Evolutionary conservation across 2,797 vertebrate genomes (phyloP).

Genomic region (Oceanodroma leucorhoa): DNA sequence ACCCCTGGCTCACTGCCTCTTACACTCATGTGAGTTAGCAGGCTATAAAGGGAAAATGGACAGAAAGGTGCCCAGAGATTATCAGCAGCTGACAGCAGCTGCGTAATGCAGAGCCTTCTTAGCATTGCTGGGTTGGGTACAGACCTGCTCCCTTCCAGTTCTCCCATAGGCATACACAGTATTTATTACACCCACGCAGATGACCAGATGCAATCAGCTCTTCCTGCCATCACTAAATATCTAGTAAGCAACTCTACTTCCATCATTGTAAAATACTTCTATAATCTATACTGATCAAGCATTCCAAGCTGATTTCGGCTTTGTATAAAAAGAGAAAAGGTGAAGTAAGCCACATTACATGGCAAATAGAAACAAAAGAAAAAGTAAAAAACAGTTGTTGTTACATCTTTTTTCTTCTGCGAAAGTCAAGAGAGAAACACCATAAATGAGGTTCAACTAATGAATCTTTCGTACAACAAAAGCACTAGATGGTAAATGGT

Average conservation of each 20-base stretch:
- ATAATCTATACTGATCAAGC: neutral
- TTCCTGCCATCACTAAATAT: neutral
- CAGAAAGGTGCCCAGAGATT: neutral
- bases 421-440: neutral
- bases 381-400: neutral
- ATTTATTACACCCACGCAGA: neutral
- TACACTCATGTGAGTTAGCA: accelerated
- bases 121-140: accelerated
- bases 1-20: neutral
- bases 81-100: neutral
- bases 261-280: neutral
- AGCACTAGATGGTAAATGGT: neutral
- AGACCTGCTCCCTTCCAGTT: neutral
- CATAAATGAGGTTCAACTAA: neutral
- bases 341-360: neutral
- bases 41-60: accelerated
- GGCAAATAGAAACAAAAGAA: neutral
- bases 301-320: neutral
- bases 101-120: neutral
- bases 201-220: neutral
- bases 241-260: neutral
- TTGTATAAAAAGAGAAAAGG: neutral
- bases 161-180: neutral
- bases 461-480: neutral
- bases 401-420: neutral